Evolutionary conservation across 2,113 vertebrate genomes (phyloP), one percentile per base, ranked within the genome.

Genomic region (Falcunculus frontatus): DNA sequence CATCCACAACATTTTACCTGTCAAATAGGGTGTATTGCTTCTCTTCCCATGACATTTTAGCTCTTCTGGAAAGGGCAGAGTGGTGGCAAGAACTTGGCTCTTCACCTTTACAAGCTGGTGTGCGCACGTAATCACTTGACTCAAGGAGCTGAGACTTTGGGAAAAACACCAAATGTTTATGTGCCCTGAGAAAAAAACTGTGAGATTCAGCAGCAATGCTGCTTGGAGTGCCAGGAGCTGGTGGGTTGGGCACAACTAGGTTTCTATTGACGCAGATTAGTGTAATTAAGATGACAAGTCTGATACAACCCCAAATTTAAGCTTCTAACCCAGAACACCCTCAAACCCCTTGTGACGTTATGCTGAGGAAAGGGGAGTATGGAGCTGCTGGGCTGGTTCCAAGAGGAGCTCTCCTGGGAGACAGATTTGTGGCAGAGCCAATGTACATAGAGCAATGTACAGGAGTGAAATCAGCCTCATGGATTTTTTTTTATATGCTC

Each of bases 351-450:
- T 56, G 46, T 68, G 57, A 78, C 2, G 0, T 46, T 74, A 20
- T 44, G 69, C n/a, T 2, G 1, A 70, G 59, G 59, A 49, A 63
- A 77, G 16, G 39, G 56, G n/a, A 50, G 55, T 33, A 18, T 4
- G 7, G 63, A 85, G 50, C 21, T 0, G 0, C 55, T 76, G 57
- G 1, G 1, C 35, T 0, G 0, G 44, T 41, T 86, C 69, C 73
- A 49, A 46, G n/a, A 2, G 1, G 29, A 89, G 13, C 6, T 94
- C 56, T 53, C 47, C 30, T 35, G 30, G 37, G 64, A 86, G 16
- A 44, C 10, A 63, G 65, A 50, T 68, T 70, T 60, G 49, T 60
- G 60, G 13, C 75, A 78, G 35, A 86, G 72, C 37, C 56, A 83
- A 55, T 30, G 56, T 8, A 83, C 52, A 52, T 25, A 49, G 44